phyloP scores from a whole-genome alignment of 2,888 invertebrate species.

The Gryllus longicercus region DNA sequence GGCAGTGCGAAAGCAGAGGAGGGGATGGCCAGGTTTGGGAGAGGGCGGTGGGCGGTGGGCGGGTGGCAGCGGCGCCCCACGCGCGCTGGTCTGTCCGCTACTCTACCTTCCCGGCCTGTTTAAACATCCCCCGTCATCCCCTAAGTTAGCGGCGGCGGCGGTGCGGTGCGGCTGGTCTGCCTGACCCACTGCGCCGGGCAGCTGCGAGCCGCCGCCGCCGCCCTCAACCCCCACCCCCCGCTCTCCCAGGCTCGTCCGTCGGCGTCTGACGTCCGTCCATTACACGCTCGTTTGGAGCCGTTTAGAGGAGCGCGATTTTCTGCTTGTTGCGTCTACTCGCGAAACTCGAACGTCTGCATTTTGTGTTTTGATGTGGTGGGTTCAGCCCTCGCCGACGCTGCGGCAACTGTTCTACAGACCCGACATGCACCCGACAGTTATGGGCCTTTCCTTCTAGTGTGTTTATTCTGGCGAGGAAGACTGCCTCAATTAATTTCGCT shows the following conservation, averaged over 20 bases:
- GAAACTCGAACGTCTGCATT: no score
- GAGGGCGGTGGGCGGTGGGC: no score
- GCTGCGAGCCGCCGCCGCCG: background rate
- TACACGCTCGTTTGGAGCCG: slow-evolving; percentile 8
- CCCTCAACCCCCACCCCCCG: background rate
- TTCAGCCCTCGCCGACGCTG: no score
- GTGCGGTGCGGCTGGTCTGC: no score
- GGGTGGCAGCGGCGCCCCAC: background rate
- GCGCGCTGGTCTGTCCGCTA: background rate
- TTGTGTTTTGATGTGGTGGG: no score
- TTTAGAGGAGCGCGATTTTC: background rate
- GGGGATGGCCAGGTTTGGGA: no score
- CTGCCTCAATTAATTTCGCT: no score
- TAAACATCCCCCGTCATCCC: slow-evolving; percentile 2
- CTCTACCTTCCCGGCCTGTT: background rate
- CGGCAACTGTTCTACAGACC: no score
- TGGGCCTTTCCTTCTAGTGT: no score
- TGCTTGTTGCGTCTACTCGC: background rate
- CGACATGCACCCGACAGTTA: no score
- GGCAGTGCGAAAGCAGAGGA: no score
- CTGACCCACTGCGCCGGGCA: background rate
- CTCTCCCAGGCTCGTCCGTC: background rate
- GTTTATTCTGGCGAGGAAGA: no score
- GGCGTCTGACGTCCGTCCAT: background rate
- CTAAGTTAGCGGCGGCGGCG: background rate